Evolutionary conservation across 1,140 invertebrate genomes (phyloP), one percentile per base, ranked within the genome.

Genomic region (Philopotamus ludificatus): DNA sequence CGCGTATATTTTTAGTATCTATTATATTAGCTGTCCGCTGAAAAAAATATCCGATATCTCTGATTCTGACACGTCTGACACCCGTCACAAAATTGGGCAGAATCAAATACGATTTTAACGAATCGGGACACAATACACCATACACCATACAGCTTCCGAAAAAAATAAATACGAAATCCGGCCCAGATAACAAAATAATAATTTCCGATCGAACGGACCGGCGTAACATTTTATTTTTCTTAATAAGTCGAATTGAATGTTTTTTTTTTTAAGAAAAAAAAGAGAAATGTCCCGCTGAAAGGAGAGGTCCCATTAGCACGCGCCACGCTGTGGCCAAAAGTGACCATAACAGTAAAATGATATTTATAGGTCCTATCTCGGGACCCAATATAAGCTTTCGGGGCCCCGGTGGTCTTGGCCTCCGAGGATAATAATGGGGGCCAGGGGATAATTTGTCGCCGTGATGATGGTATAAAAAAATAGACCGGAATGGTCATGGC

Each of bases 291-390:
- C 51, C 39, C 55, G 9, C 2, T n/a, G 8, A 23, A 58, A 23
- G 34, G 57, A 23, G 16, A 22, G 12, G 18, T 28, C n/a, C 66
- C 60, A 64, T 67, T 63, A 67, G 55, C 66, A 67, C 66, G 66
- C 61, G 45, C 60, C 66, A 39, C 21, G 21, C 66, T 47, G 61
- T 63, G 66, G 42, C 60, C 55, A 67, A 63, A 47, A 59, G 44
- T 67, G 66, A 64, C 66, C 61, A 58, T 63, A 59, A 63, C 58
- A 55, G 49, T 67, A 67, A 67, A 67, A 63, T 64, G 50, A 64
- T 67, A 67, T 67, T 67, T 67, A 67, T 67, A 39, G 66, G 53
- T 53, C 18, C 58, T 47, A 60, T 60, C 41, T 67, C 15, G 23
- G 60, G 23, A 23, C 26, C 64, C 49, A 51, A 61, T 54, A 54